Evolutionary conservation across 2,113 vertebrate species (phyloP).

Genomic region (Origma solitaria): DNA sequence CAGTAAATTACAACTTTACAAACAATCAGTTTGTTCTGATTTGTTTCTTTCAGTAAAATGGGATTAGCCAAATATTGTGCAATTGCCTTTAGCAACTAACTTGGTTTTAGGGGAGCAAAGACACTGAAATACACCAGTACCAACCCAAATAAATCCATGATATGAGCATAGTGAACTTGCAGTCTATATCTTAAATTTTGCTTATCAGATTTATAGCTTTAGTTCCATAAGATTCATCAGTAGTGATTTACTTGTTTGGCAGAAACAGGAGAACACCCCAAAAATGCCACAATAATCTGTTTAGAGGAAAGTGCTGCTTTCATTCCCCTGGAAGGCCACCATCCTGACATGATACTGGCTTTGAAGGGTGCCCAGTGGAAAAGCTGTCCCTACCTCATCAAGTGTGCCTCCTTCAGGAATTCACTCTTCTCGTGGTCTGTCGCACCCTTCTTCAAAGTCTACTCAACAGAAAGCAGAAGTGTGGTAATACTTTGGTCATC

Average conservation of each 20-base stretch:
- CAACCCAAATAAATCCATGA: not conserved
- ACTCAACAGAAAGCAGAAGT: conserved; percentile 23
- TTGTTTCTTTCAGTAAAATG: not conserved
- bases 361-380: not conserved
- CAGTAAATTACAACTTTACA: not conserved
- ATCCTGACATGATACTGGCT: not conserved
- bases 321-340: not conserved
- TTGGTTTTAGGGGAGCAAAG: not conserved
- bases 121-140: not conserved
- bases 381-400: conserved; percentile 74
- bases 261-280: not conserved
- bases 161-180: not conserved
- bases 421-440: conserved; percentile 75
- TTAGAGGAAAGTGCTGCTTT: not conserved
- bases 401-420: conserved; percentile 79
- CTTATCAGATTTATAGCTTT: not conserved
- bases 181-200: not conserved
- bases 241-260: not conserved
- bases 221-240: not conserved
- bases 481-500: not conserved
- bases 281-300: not conserved
- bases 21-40: not conserved
- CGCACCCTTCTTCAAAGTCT: conserved; percentile 76
- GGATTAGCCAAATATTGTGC: not conserved
- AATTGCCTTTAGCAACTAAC: not conserved